Conservation (phyloP, 2,797 vertebrate genomes). For the Etheostoma nigrum region DNA sequence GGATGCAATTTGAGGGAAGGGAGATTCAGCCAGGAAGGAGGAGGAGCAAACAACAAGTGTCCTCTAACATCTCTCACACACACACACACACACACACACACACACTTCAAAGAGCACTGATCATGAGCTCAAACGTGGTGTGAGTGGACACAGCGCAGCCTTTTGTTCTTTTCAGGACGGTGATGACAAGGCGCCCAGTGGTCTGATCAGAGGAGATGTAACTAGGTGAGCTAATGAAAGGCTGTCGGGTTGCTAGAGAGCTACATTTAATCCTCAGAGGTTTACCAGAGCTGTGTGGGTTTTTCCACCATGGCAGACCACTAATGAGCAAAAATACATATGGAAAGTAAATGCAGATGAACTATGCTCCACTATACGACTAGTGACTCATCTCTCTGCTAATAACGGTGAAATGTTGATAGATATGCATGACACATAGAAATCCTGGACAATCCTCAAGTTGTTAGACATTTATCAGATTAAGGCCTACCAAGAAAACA, state of each 20-base stretch:
- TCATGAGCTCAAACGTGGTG: slow-evolving; percentile 28
- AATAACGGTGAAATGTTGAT: slow-evolving; percentile 37
- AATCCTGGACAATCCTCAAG: slow-evolving; percentile 11
- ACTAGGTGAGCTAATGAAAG: slow-evolving; percentile 43
- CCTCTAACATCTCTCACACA: not conserved
- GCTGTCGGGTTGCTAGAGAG: slow-evolving; percentile 25
- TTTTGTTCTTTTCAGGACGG: slow-evolving; percentile 42
- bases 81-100: not conserved
- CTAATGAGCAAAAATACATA: slow-evolving; percentile 36
- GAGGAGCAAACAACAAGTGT: slow-evolving; percentile 2
- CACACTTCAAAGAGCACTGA: slow-evolving; percentile 35
- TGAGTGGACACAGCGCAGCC: slow-evolving; percentile 46
- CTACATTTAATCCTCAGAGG: slow-evolving; percentile 19
- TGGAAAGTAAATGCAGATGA: slow-evolving; percentile 5
- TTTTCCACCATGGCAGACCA: slow-evolving; percentile 28
- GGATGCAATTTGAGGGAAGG: too few relatives aligned
- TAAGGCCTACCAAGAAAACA: not conserved
- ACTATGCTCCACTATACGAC: slow-evolving; percentile 4
- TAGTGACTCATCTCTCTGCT: slow-evolving; percentile 44
- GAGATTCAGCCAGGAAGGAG: too few relatives aligned
- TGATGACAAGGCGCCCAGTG: slow-evolving; percentile 33
- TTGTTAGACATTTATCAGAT: slow-evolving; percentile 3
- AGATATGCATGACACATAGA: slow-evolving; percentile 37
- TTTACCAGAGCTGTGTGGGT: slow-evolving; percentile 11
- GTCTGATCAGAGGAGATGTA: slow-evolving; percentile 25